These are phyloP conservation scores for Epirrita christyi DNA, from an alignment of 2,888 invertebrate genomes.

Conservation along the genomic window DNA sequence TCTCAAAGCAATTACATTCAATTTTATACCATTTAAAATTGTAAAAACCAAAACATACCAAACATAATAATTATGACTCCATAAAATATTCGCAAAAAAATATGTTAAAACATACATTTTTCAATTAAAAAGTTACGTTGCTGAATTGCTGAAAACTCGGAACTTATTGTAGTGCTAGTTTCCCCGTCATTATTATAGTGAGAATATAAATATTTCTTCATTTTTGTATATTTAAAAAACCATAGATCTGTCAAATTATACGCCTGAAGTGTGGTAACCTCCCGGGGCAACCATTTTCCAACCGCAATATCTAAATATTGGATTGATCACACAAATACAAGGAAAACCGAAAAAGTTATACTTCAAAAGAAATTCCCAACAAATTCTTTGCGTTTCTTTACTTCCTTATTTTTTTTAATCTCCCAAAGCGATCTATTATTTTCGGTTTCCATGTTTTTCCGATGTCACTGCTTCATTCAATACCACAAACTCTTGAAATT, in stretches of 20 bases:
- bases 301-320: conserved; percentile 24
- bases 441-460: conserved; percentile 15
- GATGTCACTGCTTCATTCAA: background rate
- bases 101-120: too few species aligned
- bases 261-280: conserved; percentile 9
- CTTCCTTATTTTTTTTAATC: conserved; percentile 49
- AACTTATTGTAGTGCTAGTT: too few species aligned
- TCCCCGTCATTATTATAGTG: too few species aligned
- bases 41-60: too few species aligned
- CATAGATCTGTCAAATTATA: conserved; percentile 15
- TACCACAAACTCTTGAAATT: background rate
- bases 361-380: conserved; percentile 37
- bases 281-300: conserved; percentile 8
- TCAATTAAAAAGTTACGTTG: too few species aligned
- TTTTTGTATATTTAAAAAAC: background rate
- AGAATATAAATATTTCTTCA: background rate
- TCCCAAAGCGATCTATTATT: conserved; percentile 44
- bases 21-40: too few species aligned
- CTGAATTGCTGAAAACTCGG: too few species aligned
- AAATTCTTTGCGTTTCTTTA: conserved; percentile 32
- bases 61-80: too few species aligned
- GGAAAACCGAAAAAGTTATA: conserved; percentile 30
- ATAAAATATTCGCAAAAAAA: too few species aligned
- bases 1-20: too few species aligned
- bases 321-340: conserved; percentile 29